These are phyloP conservation scores for Dinothrombium tinctorium DNA, from an alignment of 1,140 invertebrate genomes.

Conservation along the genomic window DNA sequence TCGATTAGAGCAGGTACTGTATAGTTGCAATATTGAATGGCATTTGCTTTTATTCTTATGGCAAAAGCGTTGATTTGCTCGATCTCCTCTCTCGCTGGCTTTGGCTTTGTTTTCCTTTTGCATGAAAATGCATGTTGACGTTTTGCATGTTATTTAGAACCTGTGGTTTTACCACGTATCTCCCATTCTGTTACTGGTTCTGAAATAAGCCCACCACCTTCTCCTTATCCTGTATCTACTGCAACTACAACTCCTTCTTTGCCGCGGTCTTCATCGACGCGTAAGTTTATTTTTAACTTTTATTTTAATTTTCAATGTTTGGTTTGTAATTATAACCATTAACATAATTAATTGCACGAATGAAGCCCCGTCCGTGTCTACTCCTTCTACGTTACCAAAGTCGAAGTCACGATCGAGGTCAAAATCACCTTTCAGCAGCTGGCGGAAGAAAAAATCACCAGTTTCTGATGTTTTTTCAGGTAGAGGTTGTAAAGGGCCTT, in stretches of 20 bases:
- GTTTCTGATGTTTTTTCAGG: not conserved
- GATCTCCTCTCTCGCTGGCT: no score
- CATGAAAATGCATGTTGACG: constrained; percentile 1
- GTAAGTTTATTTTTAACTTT: constrained; percentile 9
- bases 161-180: not conserved
- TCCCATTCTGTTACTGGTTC: not conserved
- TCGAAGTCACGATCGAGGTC: not conserved
- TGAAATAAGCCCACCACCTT: not conserved
- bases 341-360: not conserved
- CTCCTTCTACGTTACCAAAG: not conserved
- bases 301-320: not conserved
- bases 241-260: not conserved
- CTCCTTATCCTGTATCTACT: not conserved
- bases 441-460: not conserved
- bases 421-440: constrained; percentile 2
- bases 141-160: no score
- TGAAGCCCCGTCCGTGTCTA: not conserved
- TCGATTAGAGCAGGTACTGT: no score
- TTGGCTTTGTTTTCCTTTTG: no score
- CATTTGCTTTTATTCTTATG: no score
- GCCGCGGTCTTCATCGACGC: not conserved
- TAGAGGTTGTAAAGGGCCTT: not conserved
- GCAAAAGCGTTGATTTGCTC: no score
- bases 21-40: no score
- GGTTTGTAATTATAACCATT: not conserved